Evolutionary conservation across 2,113 vertebrate species (phyloP).

Genomic region (Dermatemys mawii): DNA sequence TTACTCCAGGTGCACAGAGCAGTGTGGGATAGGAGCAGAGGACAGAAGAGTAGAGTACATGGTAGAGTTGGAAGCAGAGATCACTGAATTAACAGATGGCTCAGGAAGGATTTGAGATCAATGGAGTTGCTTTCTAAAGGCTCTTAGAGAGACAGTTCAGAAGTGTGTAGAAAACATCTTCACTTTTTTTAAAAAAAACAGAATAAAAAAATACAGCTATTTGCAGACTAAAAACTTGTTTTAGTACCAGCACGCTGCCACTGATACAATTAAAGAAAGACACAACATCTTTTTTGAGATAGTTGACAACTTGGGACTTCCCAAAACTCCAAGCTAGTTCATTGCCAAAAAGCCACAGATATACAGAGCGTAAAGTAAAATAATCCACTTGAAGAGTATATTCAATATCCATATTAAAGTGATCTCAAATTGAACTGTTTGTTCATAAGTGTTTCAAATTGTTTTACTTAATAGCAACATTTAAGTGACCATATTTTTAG

Average conservation of each 20-base stretch:
- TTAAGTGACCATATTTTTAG: background rate
- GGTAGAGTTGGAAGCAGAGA: background rate
- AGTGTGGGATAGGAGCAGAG: background rate
- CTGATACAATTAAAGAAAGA: background rate
- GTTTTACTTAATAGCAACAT: background rate
- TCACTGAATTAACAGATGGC: background rate
- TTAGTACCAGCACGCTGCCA: constrained; percentile 21
- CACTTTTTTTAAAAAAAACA: constrained; percentile 7
- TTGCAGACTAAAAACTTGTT: constrained; percentile 39
- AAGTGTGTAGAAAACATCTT: background rate
- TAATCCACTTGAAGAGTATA: background rate
- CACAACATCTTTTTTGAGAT: constrained; percentile 24
- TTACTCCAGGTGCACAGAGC: background rate
- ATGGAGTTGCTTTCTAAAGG: background rate
- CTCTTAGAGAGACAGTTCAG: background rate
- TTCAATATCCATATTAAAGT: background rate
- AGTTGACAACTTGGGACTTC: constrained; percentile 16
- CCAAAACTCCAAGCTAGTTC: background rate
- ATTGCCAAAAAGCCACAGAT: background rate
- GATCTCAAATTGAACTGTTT: background rate
- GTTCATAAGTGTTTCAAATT: background rate
- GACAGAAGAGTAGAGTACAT: background rate
- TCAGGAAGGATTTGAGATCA: constrained; percentile 30
- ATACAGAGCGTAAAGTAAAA: background rate
- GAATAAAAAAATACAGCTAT: background rate